A percentile compares a stretch with the other conserved stretches of the same genome.
phyloP scores from a whole-genome alignment of 2,113 vertebrate genomes.

The Pholis gunnellus region DNA sequence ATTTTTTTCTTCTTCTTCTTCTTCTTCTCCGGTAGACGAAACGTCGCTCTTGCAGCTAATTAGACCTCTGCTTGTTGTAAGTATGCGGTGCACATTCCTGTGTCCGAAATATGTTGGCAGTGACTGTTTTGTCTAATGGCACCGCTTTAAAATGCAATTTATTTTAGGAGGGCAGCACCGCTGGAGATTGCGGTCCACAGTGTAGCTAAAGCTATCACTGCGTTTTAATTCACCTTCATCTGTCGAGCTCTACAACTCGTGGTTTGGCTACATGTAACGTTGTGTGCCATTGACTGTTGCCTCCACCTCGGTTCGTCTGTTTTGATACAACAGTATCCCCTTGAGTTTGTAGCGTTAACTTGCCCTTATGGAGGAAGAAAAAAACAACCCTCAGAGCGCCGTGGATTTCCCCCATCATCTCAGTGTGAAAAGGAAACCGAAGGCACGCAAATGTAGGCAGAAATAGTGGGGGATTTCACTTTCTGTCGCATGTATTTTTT shows the following conservation, averaged over 20 bases:
- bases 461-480: neutral
- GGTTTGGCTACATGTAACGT: neutral
- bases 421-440: slow-evolving; percentile 37
- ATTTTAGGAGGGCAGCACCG: slow-evolving; percentile 10
- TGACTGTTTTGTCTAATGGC: neutral
- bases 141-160: slow-evolving; percentile 1
- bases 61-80: slow-evolving; percentile 77
- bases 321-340: slow-evolving; percentile 6
- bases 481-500: neutral
- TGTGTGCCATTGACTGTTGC: too few species aligned
- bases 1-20: slow-evolving; percentile 34
- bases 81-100: slow-evolving; percentile 68
- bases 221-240: slow-evolving; percentile 44
- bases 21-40: slow-evolving; percentile 57
- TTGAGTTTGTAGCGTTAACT: slow-evolving; percentile 52
- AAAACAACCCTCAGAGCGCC: neutral
- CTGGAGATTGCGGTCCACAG: slow-evolving; percentile 49
- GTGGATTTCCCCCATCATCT: neutral
- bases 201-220: slow-evolving; percentile 66
- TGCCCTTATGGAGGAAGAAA: slow-evolving; percentile 35
- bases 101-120: slow-evolving; percentile 44
- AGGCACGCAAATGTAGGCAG: neutral
- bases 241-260: neutral
- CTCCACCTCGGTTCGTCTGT: neutral
- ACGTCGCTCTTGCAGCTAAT: slow-evolving; percentile 68